Base-by-base conservation (phyloP, 2,888 invertebrate genomes). In the Romanomermis culicivorax region DNA sequence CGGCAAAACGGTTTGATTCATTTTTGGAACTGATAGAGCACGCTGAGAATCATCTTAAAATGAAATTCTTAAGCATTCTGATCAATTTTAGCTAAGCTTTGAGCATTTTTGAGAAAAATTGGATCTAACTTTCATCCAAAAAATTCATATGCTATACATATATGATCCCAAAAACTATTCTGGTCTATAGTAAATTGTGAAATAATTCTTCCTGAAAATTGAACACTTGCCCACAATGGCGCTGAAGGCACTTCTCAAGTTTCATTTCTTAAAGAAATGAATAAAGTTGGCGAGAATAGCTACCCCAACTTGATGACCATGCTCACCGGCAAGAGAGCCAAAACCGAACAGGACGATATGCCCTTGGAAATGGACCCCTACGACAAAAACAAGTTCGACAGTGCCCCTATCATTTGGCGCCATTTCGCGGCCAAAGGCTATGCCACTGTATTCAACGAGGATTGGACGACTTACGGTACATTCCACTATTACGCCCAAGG, bases 281-380 rank as follows among this genome's bases (percentile, higher is more conserved):
- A 49, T 29, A 49, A 49, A 27, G 23, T 49, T 29, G 50, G 50
- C 4, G 51, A 53, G 2, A 55, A 55, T 25, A 36, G 27, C 7
- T 55, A 45, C 29, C 55, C 55, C 2, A 55, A 55, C 42, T 11
- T 36, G 42, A 55, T 55, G 42, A 27, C 55, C 4, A 20, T 42
- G 17, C 25, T 55, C 3, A 20, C 42, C 3, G 55, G 55, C 2
- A 27, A 27, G 11, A 25, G 50, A 4, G 50, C 11, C 14, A 11
- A 3, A 7, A 23, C 25, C 11, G 27, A 25, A 27, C 11, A 49
- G 14, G 3, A 49, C 4, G 29, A 25, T 27, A 49, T 49, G 29
- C 11, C 20, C 27, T 3, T n/a, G 14, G 29, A 49, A 7, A 29
- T 27, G 25, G 14, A 7, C 14, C 14, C 11, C 27, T 55, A 53